Conservation (phyloP, 1,140 invertebrate species). For the Heliconius nattereri region DNA sequence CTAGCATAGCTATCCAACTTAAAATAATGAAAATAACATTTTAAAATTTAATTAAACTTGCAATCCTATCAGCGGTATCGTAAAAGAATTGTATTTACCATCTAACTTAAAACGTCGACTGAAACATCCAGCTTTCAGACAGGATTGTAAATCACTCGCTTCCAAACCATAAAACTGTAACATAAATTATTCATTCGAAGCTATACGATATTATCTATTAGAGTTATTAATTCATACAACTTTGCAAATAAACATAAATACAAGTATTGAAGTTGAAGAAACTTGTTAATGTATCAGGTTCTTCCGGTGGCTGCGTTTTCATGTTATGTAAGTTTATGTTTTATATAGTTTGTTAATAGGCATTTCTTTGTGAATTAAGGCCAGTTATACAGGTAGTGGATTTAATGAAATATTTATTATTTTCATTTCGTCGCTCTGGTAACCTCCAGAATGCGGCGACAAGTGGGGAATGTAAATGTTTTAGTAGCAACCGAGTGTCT, state of each 20-base stretch:
- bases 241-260: conserved; percentile 36
- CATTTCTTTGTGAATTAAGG: too few species aligned
- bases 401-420: too few species aligned
- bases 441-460: too few species aligned
- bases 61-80: neutral
- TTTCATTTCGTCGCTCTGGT: too few species aligned
- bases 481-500: too few species aligned
- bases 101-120: neutral
- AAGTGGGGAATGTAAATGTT: too few species aligned
- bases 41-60: neutral
- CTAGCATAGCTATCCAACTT: too few species aligned
- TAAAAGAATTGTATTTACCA: neutral
- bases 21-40: too few species aligned
- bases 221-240: conserved; percentile 40
- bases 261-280: conserved; percentile 14
- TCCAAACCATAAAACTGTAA: conserved; percentile 43
- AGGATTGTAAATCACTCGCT: conserved; percentile 36
- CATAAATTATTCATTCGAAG: conserved; percentile 43
- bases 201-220: conserved; percentile 39
- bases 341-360: neutral
- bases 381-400: too few species aligned
- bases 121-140: neutral
- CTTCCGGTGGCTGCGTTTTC: neutral
- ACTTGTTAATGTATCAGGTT: conserved; percentile 15
- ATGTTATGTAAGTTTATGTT: neutral